These are phyloP conservation scores for Idaea dimidiata DNA, from an alignment of 2,888 invertebrate genomes.

Conservation along the genomic window DNA sequence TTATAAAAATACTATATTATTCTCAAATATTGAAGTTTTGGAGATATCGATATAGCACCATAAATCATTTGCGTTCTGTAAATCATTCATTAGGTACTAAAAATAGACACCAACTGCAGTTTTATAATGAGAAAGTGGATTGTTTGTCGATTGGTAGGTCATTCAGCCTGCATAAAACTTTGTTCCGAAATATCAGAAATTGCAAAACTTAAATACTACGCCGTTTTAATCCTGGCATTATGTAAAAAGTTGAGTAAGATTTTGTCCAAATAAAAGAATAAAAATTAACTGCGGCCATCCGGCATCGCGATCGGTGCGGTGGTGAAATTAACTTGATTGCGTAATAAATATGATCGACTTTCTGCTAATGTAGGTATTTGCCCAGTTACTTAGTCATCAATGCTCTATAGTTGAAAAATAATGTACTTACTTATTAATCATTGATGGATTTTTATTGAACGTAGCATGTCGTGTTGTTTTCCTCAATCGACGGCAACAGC, in stretches of 20 bases:
- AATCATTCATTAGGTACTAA: slow-evolving; percentile 43
- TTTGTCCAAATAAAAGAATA: slow-evolving; percentile 64
- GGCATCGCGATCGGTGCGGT: slow-evolving; percentile 51
- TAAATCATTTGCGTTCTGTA: slow-evolving; percentile 29
- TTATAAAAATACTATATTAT: too few relatives aligned
- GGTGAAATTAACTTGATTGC: slow-evolving; percentile 56
- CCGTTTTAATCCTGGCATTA: slow-evolving; percentile 69
- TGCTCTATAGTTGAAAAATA: too few relatives aligned
- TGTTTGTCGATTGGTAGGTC: slow-evolving; percentile 43
- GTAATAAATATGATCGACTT: slow-evolving; percentile 44
- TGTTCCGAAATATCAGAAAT: slow-evolving; percentile 64
- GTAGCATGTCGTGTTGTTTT: too few relatives aligned
- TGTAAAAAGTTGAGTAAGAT: slow-evolving; percentile 68
- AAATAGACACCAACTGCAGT: slow-evolving; percentile 36
- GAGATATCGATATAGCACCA: not conserved
- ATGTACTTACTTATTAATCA: too few relatives aligned
- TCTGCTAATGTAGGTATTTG: slow-evolving; percentile 45
- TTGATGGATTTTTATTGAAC: too few relatives aligned
- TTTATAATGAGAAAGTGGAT: slow-evolving; percentile 57
- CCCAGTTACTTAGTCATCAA: slow-evolving; percentile 7
- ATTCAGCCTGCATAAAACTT: slow-evolving; percentile 51
- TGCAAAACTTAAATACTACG: slow-evolving; percentile 64
- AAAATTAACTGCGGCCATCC: slow-evolving; percentile 46
- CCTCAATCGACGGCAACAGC: too few relatives aligned
- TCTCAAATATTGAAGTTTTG: too few relatives aligned